Evolutionary conservation across 1,140 invertebrate species (phyloP).

Genomic region (Calycopis cecrops): DNA sequence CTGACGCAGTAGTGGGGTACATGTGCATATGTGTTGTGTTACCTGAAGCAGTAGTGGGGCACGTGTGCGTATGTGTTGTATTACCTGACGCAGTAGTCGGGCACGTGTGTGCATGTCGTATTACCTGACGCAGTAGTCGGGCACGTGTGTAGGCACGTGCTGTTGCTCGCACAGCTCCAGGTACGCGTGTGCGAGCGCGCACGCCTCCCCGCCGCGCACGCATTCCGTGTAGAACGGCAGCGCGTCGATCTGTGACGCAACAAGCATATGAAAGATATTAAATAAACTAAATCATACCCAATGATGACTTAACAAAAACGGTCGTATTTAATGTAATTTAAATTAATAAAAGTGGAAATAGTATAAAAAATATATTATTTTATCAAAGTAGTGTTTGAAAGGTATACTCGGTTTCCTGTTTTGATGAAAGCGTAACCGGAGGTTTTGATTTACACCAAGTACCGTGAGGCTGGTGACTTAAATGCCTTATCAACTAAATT

Average conservation of each 20-base stretch:
- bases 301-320: no score
- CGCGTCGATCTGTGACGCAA: slow-evolving; percentile 74
- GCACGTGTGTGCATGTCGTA: no score
- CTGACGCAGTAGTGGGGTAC: no score
- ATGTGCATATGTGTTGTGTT: slow-evolving; percentile 84
- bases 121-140: slow-evolving; percentile 80
- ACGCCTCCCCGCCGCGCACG: slow-evolving; percentile 77
- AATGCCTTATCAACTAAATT: no score
- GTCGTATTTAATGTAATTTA: no score
- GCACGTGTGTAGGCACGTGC: slow-evolving; percentile 86
- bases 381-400: no score
- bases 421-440: not conserved
- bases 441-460: no score
- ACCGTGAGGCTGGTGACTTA: no score
- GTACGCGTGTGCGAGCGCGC: slow-evolving; percentile 86
- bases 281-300: no score
- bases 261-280: not conserved
- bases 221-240: slow-evolving; percentile 80
- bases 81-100: slow-evolving; percentile 61
- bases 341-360: no score
- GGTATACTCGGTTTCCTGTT: no score
- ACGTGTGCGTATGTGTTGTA: slow-evolving; percentile 85
- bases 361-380: no score
- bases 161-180: slow-evolving; percentile 83
- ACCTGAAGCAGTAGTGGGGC: slow-evolving; percentile 85